A percentile compares a stretch with the other conserved stretches of the same genome.
These are phyloP conservation scores for Morone chrysops DNA, from an alignment of 2,113 vertebrate species.

Conservation along the genomic window DNA sequence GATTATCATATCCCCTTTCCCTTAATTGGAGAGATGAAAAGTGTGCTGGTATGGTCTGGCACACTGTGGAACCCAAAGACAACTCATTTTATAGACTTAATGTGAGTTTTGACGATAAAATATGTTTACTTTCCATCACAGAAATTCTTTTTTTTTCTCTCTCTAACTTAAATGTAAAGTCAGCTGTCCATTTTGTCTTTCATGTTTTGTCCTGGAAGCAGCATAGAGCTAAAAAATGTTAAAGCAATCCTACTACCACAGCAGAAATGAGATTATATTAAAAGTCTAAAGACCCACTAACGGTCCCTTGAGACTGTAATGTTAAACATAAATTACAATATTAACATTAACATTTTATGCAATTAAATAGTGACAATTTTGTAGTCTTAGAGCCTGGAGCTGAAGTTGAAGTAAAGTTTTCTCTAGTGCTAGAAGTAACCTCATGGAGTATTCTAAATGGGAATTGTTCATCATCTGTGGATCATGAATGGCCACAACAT, in stretches of 20 bases:
- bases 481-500: background rate
- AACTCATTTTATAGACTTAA: constrained; percentile 1
- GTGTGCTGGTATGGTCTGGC: constrained; percentile 41
- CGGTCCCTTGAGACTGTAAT: background rate
- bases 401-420: background rate
- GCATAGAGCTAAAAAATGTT: background rate
- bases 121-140: background rate
- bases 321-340: background rate
- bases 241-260: background rate
- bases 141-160: constrained; percentile 5
- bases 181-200: background rate
- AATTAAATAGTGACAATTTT: background rate
- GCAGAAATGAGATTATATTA: constrained; percentile 1
- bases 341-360: background rate
- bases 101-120: background rate
- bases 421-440: background rate
- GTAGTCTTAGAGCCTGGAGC: background rate
- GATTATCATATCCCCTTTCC: constrained; percentile 71
- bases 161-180: background rate
- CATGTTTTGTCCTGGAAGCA: background rate
- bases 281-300: background rate
- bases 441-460: background rate
- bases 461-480: background rate
- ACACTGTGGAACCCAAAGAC: constrained; percentile 21
- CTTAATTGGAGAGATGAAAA: constrained; percentile 73